Evolutionary conservation across 2,888 invertebrate species (phyloP).

Genomic region (Drosophila mercatorum): DNA sequence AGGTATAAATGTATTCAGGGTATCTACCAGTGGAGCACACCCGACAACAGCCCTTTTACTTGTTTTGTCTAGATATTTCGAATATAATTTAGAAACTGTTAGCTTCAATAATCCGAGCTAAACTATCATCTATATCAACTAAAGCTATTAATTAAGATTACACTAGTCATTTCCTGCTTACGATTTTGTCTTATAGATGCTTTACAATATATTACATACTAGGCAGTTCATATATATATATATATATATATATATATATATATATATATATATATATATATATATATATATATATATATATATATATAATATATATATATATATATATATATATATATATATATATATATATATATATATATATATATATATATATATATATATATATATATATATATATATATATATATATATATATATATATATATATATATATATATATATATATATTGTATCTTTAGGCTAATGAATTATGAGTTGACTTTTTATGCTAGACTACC

Average conservation of each 20-base stretch:
- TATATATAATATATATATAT: no score
- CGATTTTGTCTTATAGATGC: background rate
- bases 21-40: background rate
- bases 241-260: no score
- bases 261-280: no score
- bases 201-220: no score
- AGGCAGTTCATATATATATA: background rate
- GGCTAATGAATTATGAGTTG: conserved; percentile 21
- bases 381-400: no score
- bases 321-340: no score
- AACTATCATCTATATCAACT: background rate
- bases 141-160: conserved; percentile 1
- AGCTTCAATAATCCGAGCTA: background rate
- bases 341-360: no score
- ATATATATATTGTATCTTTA: background rate
- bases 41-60: no score
- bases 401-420: no score
- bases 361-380: no score
- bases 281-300: no score
- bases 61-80: background rate
- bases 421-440: no score
- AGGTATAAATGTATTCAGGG: background rate
- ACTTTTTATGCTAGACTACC: conserved; percentile 4
- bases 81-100: background rate
- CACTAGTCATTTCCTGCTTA: conserved; percentile 3